Evolutionary conservation across 2,888 invertebrate genomes (phyloP), one percentile per base, ranked within the genome.

Genomic region (Phrixothrix hirtus): DNA sequence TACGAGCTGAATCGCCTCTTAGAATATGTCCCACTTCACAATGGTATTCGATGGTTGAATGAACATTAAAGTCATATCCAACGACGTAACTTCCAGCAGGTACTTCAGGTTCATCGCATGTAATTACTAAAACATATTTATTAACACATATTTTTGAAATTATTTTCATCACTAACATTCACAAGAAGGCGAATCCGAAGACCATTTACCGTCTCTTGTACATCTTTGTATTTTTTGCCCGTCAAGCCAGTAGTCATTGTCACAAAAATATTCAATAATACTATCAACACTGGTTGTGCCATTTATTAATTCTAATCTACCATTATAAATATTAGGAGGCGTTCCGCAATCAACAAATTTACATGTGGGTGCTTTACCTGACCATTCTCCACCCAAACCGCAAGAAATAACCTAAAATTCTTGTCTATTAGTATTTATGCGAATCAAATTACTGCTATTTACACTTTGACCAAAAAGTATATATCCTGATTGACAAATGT

Each of bases 41-140:
- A 68, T 92, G 87, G 74, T 92, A 94, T 68, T 90, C 87, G 35
- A 94, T 92, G 17, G 83, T 84, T 0, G 93, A 92, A 72, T 92
- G 91, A 0, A 95, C 86, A 69, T 92, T 92, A 70, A 93, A 87
- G 69, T 92, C 92, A 69, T 92, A 92, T 0, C 92, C 92, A 11
- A 92, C 89, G 52, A 94, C 92, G 73, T 87, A 92, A 5, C 92
- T 88, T 4, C 92, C 93, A 0, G 87, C 78, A 0, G 92, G 92
- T 0, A 92, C 89, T 65, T 91, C 87, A 0, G 94, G 95, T 60
- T 92, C 89, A 25, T 88, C 86, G 69, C 94, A 94, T 0, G 88
- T 85, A 50, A 93, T 92, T 67, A 93, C 90, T 91, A 71, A 1
- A 77, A 68, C 17, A 27, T 10, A 30, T 25, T 13, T 10, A 29